These are phyloP conservation scores for Lichenostomus cassidix DNA, from an alignment of 2,113 vertebrate species.

Conservation along the genomic window DNA sequence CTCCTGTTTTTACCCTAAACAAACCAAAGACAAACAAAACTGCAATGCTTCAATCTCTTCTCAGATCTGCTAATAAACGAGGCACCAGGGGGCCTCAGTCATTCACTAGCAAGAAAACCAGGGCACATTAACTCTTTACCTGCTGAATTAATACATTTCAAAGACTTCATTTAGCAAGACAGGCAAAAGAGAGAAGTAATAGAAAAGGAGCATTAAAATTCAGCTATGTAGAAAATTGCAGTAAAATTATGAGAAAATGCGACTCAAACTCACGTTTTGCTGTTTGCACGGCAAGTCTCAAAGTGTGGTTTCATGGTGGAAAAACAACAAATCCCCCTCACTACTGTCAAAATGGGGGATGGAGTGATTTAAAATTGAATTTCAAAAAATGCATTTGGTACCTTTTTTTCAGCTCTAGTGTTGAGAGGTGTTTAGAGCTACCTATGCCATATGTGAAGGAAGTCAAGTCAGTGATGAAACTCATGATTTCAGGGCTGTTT, in stretches of 20 bases:
- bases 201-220: neutral
- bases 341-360: neutral
- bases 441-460: neutral
- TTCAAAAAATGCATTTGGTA: neutral
- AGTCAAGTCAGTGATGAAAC: neutral
- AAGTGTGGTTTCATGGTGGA: neutral
- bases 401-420: neutral
- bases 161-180: neutral
- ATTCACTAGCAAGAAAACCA: neutral
- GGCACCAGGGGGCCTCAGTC: slow-evolving; percentile 37
- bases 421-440: neutral
- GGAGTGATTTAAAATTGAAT: neutral
- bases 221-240: neutral
- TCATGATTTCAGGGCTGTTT: neutral
- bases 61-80: neutral
- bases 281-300: neutral
- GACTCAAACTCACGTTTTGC: neutral
- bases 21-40: neutral
- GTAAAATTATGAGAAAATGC: neutral
- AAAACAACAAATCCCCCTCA: neutral
- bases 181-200: neutral
- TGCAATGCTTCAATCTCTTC: neutral
- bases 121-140: neutral
- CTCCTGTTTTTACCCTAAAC: neutral
- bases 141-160: neutral